A percentile compares a stretch with the other conserved stretches of the same genome.
Evolutionary conservation across 2,113 vertebrate genomes (phyloP).

Genomic region (Eubucco bourcierii): DNA sequence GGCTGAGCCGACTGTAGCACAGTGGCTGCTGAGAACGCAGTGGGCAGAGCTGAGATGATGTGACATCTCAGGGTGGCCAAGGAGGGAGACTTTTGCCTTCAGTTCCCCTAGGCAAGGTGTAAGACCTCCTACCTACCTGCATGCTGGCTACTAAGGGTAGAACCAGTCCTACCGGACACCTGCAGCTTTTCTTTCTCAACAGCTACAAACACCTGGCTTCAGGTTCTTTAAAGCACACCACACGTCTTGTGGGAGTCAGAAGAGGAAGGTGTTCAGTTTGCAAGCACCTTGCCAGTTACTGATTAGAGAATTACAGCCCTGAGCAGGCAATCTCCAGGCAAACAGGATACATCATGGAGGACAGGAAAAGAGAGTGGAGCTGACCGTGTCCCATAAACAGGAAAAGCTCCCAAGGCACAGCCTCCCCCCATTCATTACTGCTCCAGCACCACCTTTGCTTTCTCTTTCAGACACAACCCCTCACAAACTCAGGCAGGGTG

Average conservation of each 20-base stretch:
- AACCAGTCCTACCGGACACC: neutral
- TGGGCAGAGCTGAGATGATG: neutral
- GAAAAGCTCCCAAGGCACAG: conserved; percentile 13
- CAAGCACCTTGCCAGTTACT: neutral
- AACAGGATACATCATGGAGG: conserved; percentile 70
- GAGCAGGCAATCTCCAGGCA: neutral
- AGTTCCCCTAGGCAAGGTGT: neutral
- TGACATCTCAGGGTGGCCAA: neutral
- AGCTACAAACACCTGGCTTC: neutral
- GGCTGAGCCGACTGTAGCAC: neutral
- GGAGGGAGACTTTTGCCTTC: neutral
- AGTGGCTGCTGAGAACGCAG: neutral
- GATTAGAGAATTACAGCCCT: neutral
- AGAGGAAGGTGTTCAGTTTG: neutral
- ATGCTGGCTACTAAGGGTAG: fast-evolving
- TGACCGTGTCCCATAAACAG: neutral
- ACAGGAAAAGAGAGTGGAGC: neutral
- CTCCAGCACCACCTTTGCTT: neutral
- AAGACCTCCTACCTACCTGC: neutral
- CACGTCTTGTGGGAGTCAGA: fast-evolving
- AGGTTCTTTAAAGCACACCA: neutral
- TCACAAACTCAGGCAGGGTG: neutral
- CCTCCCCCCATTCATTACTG: neutral
- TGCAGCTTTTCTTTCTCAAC: neutral
- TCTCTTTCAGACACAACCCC: neutral